A percentile compares a stretch with the other conserved stretches of the same genome.
phyloP scores from a whole-genome alignment of 2,888 invertebrate species.

The Sarcophaga variegata region DNA sequence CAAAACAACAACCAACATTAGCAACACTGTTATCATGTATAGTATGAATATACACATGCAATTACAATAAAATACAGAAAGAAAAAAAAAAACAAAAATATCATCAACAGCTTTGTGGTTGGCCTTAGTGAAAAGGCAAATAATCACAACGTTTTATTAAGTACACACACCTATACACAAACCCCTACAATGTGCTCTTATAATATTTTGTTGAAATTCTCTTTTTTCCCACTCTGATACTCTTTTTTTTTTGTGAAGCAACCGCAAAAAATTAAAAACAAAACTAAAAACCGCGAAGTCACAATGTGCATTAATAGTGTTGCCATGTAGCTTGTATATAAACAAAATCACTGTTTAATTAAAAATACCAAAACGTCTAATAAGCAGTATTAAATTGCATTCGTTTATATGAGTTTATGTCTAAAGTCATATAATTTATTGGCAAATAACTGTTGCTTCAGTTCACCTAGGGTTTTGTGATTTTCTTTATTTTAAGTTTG shows the following conservation, averaged over 20 bases:
- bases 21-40: conserved; percentile 5
- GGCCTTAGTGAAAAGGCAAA: conserved; percentile 41
- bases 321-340: not conserved
- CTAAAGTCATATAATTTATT: too few species aligned
- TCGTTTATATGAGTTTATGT: too few species aligned
- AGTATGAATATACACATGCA: not conserved
- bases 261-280: not conserved
- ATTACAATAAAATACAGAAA: not conserved
- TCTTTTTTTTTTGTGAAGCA: not conserved
- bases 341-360: not conserved
- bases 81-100: not conserved
- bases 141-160: conserved; percentile 25
- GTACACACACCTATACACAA: not conserved
- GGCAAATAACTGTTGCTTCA: too few species aligned
- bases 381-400: too few species aligned
- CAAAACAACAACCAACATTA: not conserved
- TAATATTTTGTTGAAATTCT: not conserved
- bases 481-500: too few species aligned
- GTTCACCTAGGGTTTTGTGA: too few species aligned
- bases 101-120: not conserved
- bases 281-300: not conserved
- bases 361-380: too few species aligned
- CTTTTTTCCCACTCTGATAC: not conserved
- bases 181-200: not conserved
- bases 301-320: not conserved